phyloP scores from a whole-genome alignment of 2,797 vertebrate genomes.

The Chiroxiphia lanceolata region DNA sequence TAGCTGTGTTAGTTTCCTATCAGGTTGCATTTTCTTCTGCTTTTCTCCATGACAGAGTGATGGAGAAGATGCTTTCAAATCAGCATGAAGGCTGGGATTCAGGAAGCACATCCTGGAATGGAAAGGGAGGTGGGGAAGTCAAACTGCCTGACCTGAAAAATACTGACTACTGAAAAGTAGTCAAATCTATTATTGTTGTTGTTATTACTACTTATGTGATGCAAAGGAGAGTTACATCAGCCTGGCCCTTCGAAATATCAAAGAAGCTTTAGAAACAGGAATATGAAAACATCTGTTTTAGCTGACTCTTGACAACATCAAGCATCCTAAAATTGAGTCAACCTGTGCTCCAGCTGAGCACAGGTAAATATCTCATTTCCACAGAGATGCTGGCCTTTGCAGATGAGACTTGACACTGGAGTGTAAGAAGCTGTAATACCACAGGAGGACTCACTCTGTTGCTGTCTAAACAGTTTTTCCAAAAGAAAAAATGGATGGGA shows the following conservation, averaged over 20 bases:
- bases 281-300: background rate
- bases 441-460: background rate
- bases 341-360: background rate
- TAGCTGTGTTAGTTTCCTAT: background rate
- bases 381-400: background rate
- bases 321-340: background rate
- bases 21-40: background rate
- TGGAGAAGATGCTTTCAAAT: background rate
- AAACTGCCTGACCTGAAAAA: background rate
- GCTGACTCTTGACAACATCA: background rate
- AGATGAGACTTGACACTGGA: background rate
- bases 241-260: background rate
- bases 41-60: background rate
- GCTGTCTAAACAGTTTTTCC: background rate
- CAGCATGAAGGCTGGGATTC: background rate
- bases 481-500: background rate
- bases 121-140: background rate
- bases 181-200: background rate
- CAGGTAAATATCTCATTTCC: background rate
- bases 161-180: background rate
- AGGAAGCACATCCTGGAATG: background rate
- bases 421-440: background rate
- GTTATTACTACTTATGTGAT: background rate
- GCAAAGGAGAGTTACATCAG: background rate
- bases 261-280: background rate